Evolutionary conservation across 2,888 invertebrate species (phyloP).

Genomic region (Chrysopilus asiliformis): DNA sequence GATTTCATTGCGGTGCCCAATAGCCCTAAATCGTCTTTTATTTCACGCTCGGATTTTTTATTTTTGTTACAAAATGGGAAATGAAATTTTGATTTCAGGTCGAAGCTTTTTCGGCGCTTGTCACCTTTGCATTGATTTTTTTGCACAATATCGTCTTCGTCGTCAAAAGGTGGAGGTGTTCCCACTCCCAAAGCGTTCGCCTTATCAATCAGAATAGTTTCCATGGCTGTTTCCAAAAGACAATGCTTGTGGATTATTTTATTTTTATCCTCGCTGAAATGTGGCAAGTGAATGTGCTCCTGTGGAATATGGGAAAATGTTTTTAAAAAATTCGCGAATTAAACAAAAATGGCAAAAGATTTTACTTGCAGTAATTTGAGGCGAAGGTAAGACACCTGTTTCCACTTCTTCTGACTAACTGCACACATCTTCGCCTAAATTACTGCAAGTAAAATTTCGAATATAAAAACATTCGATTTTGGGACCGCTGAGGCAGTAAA

Average conservation of each 20-base stretch:
- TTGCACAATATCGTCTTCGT: background rate
- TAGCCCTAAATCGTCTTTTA: conserved; percentile 30
- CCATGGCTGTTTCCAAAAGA: conserved; percentile 28
- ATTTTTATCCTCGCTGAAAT: conserved; percentile 9
- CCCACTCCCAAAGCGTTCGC: conserved; percentile 25
- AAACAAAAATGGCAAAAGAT: too few species aligned
- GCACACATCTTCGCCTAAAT: too few species aligned
- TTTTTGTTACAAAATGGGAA: conserved; percentile 17
- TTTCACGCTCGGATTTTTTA: conserved; percentile 7
- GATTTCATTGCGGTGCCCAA: conserved; percentile 44
- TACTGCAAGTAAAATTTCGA: too few species aligned
- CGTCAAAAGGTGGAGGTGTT: conserved; percentile 15
- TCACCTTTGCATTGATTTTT: conserved; percentile 13
- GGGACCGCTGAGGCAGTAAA: too few species aligned
- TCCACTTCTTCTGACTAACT: too few species aligned
- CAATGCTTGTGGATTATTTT: conserved; percentile 19
- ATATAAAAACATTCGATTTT: too few species aligned
- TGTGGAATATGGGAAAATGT: conserved; percentile 6
- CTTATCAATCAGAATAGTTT: conserved; percentile 30
- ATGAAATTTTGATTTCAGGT: conserved; percentile 21
- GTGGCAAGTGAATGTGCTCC: conserved; percentile 13
- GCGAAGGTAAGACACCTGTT: too few species aligned
- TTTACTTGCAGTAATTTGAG: too few species aligned
- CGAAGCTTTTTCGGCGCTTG: conserved; percentile 35
- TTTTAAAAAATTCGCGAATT: background rate